These are phyloP conservation scores for Phaethon lepturus DNA, from an alignment of 2,113 vertebrate species.

Conservation along the genomic window DNA sequence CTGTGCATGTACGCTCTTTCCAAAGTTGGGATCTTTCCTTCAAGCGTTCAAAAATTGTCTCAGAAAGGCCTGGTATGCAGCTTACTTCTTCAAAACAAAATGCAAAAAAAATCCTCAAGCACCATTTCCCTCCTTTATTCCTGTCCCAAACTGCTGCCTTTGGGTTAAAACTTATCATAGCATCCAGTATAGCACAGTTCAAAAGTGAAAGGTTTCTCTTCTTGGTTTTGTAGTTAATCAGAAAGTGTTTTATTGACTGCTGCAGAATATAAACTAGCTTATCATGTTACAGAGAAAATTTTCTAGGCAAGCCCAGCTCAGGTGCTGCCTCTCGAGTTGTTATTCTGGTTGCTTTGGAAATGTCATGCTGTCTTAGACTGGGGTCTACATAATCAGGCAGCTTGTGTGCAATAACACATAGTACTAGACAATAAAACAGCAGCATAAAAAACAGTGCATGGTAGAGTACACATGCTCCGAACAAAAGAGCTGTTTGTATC, in stretches of 20 bases:
- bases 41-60: not conserved
- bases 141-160: rapidly evolving
- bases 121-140: rapidly evolving
- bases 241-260: not conserved
- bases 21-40: not conserved
- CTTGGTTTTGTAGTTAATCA: not conserved
- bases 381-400: not conserved
- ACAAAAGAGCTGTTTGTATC: not conserved
- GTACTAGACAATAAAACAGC: not conserved
- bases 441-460: not conserved
- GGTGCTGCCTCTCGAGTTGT: not conserved
- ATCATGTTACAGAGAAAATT: rapidly evolving
- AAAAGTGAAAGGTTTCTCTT: not conserved
- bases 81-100: not conserved
- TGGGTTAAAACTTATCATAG: not conserved
- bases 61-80: not conserved
- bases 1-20: rapidly evolving
- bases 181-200: not conserved
- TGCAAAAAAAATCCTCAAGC: rapidly evolving
- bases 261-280: not conserved
- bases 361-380: rapidly evolving
- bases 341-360: not conserved
- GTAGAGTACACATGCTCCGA: not conserved
- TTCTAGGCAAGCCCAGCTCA: not conserved
- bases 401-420: too few relatives aligned